Conservation (phyloP, 2,888 invertebrate genomes). For the Zaprionus lineosus region DNA sequence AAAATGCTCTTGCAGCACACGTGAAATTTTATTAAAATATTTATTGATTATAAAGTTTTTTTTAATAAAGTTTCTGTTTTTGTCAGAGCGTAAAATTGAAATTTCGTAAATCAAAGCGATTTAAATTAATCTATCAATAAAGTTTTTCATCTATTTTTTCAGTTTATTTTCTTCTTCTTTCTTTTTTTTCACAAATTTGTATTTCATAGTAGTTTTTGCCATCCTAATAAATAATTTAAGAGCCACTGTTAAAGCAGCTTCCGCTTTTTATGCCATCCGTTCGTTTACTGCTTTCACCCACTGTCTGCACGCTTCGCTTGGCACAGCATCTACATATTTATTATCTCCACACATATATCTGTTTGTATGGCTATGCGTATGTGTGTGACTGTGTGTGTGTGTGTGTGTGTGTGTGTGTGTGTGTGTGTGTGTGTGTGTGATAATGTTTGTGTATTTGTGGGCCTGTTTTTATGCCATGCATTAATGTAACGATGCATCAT, state of each 20-base stretch:
- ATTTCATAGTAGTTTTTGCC: too few species aligned
- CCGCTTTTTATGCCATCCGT: constrained; percentile 24
- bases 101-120: too few species aligned
- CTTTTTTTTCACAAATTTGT: too few species aligned
- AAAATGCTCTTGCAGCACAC: too few species aligned
- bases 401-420: constrained; percentile 7
- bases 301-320: constrained; percentile 50
- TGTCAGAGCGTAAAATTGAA: background rate
- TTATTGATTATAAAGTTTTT: background rate
- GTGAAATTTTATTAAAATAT: too few species aligned
- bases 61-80: background rate
- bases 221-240: constrained; percentile 19
- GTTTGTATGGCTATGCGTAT: constrained; percentile 2
- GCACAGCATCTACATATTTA: constrained; percentile 58
- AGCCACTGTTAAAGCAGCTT: constrained; percentile 6
- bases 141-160: too few species aligned
- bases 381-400: constrained; percentile 7
- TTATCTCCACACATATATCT: constrained; percentile 45
- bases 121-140: too few species aligned
- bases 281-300: constrained; percentile 28
- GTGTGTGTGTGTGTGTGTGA: constrained; percentile 5
- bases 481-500: constrained; percentile 77
- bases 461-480: constrained; percentile 64
- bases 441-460: too few species aligned
- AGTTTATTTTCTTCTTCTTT: too few species aligned